Conservation (phyloP, 2,888 invertebrate genomes). For the Agrypnus murinus region DNA sequence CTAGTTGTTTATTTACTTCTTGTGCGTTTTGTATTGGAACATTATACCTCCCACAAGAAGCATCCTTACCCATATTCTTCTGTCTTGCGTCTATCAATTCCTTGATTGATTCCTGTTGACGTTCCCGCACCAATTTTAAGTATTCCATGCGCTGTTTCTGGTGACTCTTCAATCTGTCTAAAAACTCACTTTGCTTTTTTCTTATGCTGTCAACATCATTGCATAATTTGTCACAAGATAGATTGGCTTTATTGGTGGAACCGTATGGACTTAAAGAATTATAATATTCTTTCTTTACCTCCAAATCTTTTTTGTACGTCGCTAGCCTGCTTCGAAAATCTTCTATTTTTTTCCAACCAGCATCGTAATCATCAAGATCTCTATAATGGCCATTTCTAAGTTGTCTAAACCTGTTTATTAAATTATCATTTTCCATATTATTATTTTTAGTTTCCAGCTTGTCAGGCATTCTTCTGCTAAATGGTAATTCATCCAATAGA, state of each 20-base stretch:
- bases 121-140: constrained; percentile 26
- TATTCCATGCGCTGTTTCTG: constrained; percentile 34
- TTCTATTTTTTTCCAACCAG: too few species aligned
- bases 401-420: too few species aligned
- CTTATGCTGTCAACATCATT: constrained; percentile 4
- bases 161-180: constrained; percentile 21
- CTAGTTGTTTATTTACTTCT: constrained; percentile 50
- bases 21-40: constrained; percentile 58
- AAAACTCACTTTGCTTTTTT: constrained; percentile 14
- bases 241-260: too few species aligned
- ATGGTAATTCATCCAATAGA: constrained; percentile 8
- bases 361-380: too few species aligned
- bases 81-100: not conserved
- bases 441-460: too few species aligned
- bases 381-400: too few species aligned
- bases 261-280: too few species aligned
- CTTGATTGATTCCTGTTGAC: constrained; percentile 15
- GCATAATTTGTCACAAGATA: not conserved
- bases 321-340: too few species aligned
- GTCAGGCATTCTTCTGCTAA: not conserved
- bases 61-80: constrained; percentile 50
- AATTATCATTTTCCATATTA: too few species aligned
- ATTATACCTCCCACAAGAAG: constrained; percentile 60
- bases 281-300: too few species aligned
- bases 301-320: too few species aligned